Base-by-base conservation (phyloP, 2,113 vertebrate genomes). In the Glaucidium brasilianum region DNA sequence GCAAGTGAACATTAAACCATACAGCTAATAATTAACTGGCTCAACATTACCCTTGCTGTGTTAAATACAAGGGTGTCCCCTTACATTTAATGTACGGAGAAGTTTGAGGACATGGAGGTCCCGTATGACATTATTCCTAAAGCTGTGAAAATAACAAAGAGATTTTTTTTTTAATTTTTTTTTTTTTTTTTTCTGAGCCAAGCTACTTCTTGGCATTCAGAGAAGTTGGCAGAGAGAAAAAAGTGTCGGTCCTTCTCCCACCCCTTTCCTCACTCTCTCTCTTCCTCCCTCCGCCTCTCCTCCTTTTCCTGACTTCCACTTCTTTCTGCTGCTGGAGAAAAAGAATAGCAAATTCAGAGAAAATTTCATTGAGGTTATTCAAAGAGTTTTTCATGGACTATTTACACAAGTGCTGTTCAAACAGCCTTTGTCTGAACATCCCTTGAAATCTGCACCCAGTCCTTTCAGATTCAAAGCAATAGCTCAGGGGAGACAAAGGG, bases 211-310 rank as follows among this genome's bases (percentile, higher is more conserved):
- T 97, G 95, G 95, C 96, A 92, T 84, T 89, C 88, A 90, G 71
- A 90, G 85, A 96, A 96, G 91, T 92, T 97, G 96, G 97, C 96
- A 98, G 83, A 68, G 89, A 96, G 72, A 96, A 97, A 92, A 94
- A 92, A 89, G 94, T 96, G 75, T 63, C 9, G 15, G 58, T 34
- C 73, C 47, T 92, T 95, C 79, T 85, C 84, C 88, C 84, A 85
- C 53, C 58, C 85, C 58, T 73, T 91, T 86, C 49, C 55, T 89
- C 93, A 41, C 35, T 60, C 78, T 35, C 78, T 88, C 85, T 72
- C 85, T 88, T 84, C 47, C 53, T 78, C 68, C 59, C 90, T 89
- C 79, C 1, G 0, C 45, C 88, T 94, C 58, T 90, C 93, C 93
- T 92, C 89, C 50, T 81, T 85, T 92, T 60, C 85, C 90, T 60